Conservation (phyloP, 2,888 invertebrate genomes). For the Diaprepes abbreviatus region DNA sequence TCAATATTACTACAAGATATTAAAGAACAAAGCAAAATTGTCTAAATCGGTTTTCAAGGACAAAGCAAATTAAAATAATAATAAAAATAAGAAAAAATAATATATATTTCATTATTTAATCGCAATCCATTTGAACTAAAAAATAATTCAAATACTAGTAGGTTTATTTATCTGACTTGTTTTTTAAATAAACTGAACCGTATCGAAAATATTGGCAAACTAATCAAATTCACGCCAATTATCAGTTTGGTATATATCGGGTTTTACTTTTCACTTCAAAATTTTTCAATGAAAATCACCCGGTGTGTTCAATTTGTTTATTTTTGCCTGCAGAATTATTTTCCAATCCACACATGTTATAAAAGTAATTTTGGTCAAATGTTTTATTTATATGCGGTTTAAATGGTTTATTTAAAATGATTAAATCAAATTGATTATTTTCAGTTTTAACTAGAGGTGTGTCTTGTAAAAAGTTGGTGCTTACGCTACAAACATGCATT, state of each 20-base stretch:
- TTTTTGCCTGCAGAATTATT: neutral
- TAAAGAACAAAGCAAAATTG: no score
- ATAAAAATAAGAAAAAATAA: no score
- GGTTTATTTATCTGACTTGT: neutral
- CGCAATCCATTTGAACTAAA: neutral
- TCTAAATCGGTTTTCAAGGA: no score
- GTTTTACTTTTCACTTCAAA: conserved; percentile 12
- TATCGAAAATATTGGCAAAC: conserved; percentile 8
- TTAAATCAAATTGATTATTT: no score
- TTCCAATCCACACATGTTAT: neutral
- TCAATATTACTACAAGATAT: no score
- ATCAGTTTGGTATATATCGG: conserved; percentile 1
- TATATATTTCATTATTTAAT: neutral
- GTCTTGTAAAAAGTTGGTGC: no score
- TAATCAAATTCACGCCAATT: conserved; percentile 15
- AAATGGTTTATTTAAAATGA: neutral
- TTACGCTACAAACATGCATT: no score
- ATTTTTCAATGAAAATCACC: conserved; percentile 4
- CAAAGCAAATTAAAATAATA: no score
- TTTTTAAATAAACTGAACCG: conserved; percentile 4
- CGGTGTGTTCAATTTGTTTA: conserved; percentile 1
- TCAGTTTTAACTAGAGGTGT: no score
- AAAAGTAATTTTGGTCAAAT: neutral
- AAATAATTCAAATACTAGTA: neutral
- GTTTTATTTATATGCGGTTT: neutral